Base-by-base conservation (phyloP, 2,113 vertebrate genomes). In the Aplodontia rufa region DNA sequence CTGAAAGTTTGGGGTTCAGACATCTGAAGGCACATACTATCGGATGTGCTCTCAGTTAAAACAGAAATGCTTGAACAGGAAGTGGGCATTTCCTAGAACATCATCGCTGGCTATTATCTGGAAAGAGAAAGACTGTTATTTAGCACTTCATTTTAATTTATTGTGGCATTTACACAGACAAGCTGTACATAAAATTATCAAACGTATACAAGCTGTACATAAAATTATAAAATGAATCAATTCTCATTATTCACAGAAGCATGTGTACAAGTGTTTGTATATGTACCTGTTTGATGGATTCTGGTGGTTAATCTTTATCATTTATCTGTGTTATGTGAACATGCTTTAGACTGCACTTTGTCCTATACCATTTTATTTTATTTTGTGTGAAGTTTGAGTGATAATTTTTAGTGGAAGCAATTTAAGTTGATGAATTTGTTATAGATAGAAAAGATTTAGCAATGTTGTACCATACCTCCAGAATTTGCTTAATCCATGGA, bases 21-120 rank as follows among this genome's bases (percentile, higher is more conserved):
- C 98, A 99, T 99, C 93, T 99, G 99, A 66, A 99, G 99, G 95
- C 99, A 99, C 97, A 99, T 99, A 99, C 87, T 99, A 97, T 99
- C 99, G 6, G 99, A 99, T 87, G 99, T 99, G 75, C 99, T 99
- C 98, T 98, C 99, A 84, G 99, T 98, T 82, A 99, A 99, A 98
- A 98, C 98, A 0, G 97, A 99, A 35, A 96, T 99, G 93, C 98
- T 99, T 37, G 99, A 99, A 96, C 98, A 99, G 8, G 99, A 99
- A 66, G 99, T 99, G 37, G 98, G 99, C 2, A 98, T 99, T 85
- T 98, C 99, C 62, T 99, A 98, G 98, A 95, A 47, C 24, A 22
- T 6, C 5, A 5, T 76, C 76, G 28, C 42, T 45, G 12, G 28
- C 80, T 60, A 12, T 35, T 69, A 13, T 81, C 78, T 45, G 8